phyloP scores from a whole-genome alignment of 2,797 vertebrate species.

The Etheostoma perlongum region DNA sequence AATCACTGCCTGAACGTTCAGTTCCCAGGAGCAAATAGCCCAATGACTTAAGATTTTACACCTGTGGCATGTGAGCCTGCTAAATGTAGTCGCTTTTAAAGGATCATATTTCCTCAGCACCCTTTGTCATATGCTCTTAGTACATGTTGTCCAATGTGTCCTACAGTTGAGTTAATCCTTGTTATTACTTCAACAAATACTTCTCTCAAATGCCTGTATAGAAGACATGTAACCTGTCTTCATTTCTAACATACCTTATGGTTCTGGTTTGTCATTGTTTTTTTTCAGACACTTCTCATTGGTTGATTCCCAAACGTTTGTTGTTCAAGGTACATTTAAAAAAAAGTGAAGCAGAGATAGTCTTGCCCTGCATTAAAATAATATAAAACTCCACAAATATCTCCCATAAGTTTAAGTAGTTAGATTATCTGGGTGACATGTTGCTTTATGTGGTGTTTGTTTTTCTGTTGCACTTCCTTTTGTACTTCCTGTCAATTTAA shows the following conservation, averaged over 20 bases:
- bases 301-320: constrained; percentile 5
- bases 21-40: constrained; percentile 35
- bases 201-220: constrained; percentile 21
- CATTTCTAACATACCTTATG: constrained; percentile 70
- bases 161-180: constrained; percentile 50
- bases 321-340: constrained; percentile 11
- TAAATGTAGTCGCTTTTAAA: constrained; percentile 11
- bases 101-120: constrained; percentile 43
- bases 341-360: constrained; percentile 22
- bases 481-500: constrained; percentile 10
- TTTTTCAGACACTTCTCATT: not conserved
- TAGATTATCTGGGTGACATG: not conserved
- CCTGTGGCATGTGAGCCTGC: constrained; percentile 48
- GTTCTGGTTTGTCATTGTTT: constrained; percentile 16
- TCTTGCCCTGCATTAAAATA: constrained; percentile 1
- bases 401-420: not conserved
- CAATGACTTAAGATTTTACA: constrained; percentile 28
- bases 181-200: constrained; percentile 52
- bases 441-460: constrained; percentile 15
- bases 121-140: constrained; percentile 41
- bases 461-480: constrained; percentile 42
- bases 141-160: not conserved
- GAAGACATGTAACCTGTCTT: constrained; percentile 62
- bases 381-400: constrained; percentile 2
- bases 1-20: constrained; percentile 27